phyloP scores from a whole-genome alignment of 2,797 vertebrate genomes.

The Eurystomus glaucurus region DNA sequence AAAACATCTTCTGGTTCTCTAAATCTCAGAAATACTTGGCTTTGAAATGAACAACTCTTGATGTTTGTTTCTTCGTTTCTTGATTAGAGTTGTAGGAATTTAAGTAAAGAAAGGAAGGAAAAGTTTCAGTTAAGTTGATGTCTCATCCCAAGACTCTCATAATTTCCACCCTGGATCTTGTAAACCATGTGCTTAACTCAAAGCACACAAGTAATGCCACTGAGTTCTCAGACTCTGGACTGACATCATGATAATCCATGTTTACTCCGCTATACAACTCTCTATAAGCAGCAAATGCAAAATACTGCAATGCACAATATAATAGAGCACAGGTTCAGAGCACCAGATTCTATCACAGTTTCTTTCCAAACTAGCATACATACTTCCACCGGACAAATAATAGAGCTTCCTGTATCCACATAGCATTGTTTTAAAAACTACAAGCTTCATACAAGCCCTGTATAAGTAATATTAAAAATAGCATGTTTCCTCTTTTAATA shows the following conservation, averaged over 20 bases:
- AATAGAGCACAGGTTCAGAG: background rate
- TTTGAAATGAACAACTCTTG: background rate
- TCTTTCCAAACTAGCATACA: background rate
- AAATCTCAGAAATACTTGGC: background rate
- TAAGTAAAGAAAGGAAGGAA: background rate
- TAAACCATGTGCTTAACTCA: background rate
- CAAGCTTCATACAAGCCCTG: background rate
- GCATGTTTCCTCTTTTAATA: background rate
- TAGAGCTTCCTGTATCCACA: background rate
- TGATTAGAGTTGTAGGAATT: background rate
- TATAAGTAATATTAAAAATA: background rate
- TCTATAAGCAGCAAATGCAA: background rate
- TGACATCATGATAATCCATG: background rate
- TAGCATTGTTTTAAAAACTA: background rate
- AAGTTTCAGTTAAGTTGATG: background rate
- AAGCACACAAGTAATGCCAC: background rate
- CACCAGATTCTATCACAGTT: background rate
- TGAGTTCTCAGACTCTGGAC: background rate
- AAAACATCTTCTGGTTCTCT: background rate
- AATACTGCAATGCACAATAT: background rate
- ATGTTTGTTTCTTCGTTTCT: background rate
- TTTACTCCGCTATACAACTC: background rate
- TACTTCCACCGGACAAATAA: background rate
- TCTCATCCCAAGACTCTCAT: background rate
- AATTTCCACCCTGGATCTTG: background rate